These are phyloP conservation scores for Habrosyne pyritoides DNA, from an alignment of 2,888 invertebrate species.

Conservation along the genomic window DNA sequence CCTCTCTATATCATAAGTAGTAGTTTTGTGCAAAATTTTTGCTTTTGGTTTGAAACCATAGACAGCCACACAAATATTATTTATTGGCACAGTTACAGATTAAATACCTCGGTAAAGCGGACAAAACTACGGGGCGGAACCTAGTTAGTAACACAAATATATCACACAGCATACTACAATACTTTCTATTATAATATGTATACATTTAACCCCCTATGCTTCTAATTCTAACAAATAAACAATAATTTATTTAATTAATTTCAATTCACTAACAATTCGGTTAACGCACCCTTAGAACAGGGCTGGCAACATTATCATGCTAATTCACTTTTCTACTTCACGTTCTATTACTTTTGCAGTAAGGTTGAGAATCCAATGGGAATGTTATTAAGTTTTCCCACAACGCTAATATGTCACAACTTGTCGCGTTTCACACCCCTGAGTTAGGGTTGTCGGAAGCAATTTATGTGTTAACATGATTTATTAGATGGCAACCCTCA, in stretches of 20 bases:
- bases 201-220: neutral
- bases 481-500: constrained; percentile 62
- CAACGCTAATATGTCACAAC: constrained; percentile 61
- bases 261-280: constrained; percentile 74
- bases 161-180: neutral
- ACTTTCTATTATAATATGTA: neutral
- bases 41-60: too few relatives aligned
- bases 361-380: constrained; percentile 26
- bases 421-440: constrained; percentile 60
- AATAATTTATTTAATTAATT: constrained; percentile 81
- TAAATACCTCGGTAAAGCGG: too few relatives aligned
- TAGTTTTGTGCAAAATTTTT: too few relatives aligned
- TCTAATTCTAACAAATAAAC: constrained; percentile 42
- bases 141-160: too few relatives aligned
- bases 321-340: constrained; percentile 38
- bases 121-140: too few relatives aligned
- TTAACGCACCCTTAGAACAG: constrained; percentile 56
- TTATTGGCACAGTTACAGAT: too few relatives aligned
- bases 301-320: constrained; percentile 68
- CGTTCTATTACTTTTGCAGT: constrained; percentile 13
- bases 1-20: too few relatives aligned
- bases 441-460: constrained; percentile 63
- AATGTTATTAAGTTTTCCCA: constrained; percentile 24
- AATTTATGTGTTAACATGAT: constrained; percentile 82
- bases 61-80: too few relatives aligned